Percentiles rank a stretch among this genome's conserved stretches.
phyloP scores from a whole-genome alignment of 2,888 invertebrate genomes.

The Callinectes sapidus region DNA sequence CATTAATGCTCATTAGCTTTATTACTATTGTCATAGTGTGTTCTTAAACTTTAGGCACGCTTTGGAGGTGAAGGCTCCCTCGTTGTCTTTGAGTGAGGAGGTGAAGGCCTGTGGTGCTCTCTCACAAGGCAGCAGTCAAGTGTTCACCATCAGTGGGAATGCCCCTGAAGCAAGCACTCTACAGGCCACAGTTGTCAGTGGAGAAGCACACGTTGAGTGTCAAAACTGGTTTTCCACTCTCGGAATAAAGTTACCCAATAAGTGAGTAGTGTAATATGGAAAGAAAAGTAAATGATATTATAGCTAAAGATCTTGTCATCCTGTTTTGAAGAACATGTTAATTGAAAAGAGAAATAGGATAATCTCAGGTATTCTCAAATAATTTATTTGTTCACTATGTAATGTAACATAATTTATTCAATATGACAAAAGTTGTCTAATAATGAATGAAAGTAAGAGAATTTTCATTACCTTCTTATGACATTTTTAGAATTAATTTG shows the following conservation, averaged over 20 bases:
- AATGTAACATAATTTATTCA: neutral
- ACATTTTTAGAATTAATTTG: neutral
- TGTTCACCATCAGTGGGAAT: conserved; percentile 37
- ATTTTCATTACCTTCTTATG: neutral
- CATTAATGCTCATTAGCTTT: neutral
- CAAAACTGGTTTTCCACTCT: conserved; percentile 65
- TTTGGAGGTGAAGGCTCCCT: conserved; percentile 52
- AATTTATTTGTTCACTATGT: neutral
- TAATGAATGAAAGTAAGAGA: neutral
- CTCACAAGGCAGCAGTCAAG: conserved; percentile 23
- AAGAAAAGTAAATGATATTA: neutral
- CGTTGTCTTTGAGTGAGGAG: conserved; percentile 44
- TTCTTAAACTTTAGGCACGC: conserved; percentile 41
- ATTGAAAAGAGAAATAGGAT: neutral
- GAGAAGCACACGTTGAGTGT: conserved; percentile 45
- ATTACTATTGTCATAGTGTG: neutral
- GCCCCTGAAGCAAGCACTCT: conserved; percentile 23
- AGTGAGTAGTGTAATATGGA: neutral
- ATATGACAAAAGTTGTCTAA: neutral
- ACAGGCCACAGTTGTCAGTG: conserved; percentile 46
- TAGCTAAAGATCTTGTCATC: neutral
- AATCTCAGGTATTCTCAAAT: neutral
- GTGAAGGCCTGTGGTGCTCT: conserved; percentile 14
- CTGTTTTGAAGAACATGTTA: neutral
- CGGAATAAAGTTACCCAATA: conserved; percentile 40